These are phyloP conservation scores for Oreochromis mossambicus DNA, from an alignment of 2,797 vertebrate genomes.

Conservation along the genomic window DNA sequence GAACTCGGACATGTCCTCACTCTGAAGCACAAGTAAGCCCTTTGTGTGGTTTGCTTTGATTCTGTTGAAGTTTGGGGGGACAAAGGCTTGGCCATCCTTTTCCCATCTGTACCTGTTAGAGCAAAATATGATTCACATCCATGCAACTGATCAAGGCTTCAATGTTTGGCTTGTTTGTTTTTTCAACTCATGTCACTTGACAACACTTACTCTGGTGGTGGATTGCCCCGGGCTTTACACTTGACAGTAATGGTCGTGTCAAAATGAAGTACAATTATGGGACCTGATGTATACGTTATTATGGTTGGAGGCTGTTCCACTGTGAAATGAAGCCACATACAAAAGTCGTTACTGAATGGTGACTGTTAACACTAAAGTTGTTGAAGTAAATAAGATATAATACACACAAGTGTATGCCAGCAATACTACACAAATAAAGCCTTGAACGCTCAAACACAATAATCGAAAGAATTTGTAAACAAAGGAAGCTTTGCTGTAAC, in stretches of 20 bases:
- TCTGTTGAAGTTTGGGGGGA: constrained; percentile 66
- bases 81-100: constrained; percentile 82
- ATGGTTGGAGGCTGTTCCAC: constrained; percentile 93
- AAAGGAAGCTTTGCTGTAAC: not conserved
- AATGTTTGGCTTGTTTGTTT: not conserved
- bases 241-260: constrained; percentile 81
- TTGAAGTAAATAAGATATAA: not conserved
- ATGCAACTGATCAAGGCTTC: not conserved
- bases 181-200: not conserved
- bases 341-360: not conserved
- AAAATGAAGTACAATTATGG: constrained; percentile 82
- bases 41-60: constrained; percentile 62
- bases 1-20: constrained; percentile 72
- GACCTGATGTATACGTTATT: constrained; percentile 71
- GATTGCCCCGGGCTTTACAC: constrained; percentile 92
- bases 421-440: not conserved
- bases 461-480: constrained; percentile 1
- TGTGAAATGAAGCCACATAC: constrained; percentile 45
- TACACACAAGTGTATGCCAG: not conserved
- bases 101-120: constrained; percentile 87
- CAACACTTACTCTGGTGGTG: constrained; percentile 84
- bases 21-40: constrained; percentile 83
- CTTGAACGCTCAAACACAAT: not conserved
- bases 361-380: not conserved
- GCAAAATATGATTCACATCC: not conserved